Base-by-base conservation (phyloP, 2,113 vertebrate species). In the Scartelaos histophorus region DNA sequence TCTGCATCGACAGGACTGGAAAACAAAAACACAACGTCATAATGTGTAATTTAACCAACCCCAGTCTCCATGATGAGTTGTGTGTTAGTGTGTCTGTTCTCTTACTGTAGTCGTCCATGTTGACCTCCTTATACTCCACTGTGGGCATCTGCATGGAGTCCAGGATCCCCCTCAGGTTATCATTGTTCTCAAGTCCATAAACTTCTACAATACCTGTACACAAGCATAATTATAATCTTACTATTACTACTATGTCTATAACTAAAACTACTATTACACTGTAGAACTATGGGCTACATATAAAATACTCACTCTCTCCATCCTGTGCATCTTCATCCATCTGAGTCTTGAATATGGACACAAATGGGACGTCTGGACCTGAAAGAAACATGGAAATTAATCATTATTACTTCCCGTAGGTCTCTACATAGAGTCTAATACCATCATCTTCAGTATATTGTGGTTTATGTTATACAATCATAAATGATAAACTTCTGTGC, bases 131-230 rank as follows among this genome's bases (percentile, higher is more conserved):
- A 90, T 96, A 98, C 47, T 98, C 96, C 61, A 94, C 90, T 25
- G 75, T 93, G 12, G 97, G 98, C 95, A 98, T 98, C 93, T 99
- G 98, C 79, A 95, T 92, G 34, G 94, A 93, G 51, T 90, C 91
- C 51, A 97, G 70, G 0, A 88, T 90, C 76, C 73, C 81, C 87
- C 90, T 92, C n/a, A 99, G 92, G 13, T 94, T 93, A 69, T 94
- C 93, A 10, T 98, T 99, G 72, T 86, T 90, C 85, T 98, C 98
- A 64, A 99, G 89, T 71, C 95, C 95, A 76, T 92, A 93, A 0
- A 97, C 90, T 79, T 95, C 97, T 94, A 85, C 13, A 51, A 94
- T 90, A 76, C 82, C 77, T 88, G 70, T 1, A 58, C 15, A n/a
- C n/a, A n/a, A n/a, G n/a, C n/a, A n/a, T n/a, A n/a, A n/a, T n/a